Evolutionary conservation across 2,797 vertebrate genomes (phyloP).

Genomic region (Alfaro cultratus): DNA sequence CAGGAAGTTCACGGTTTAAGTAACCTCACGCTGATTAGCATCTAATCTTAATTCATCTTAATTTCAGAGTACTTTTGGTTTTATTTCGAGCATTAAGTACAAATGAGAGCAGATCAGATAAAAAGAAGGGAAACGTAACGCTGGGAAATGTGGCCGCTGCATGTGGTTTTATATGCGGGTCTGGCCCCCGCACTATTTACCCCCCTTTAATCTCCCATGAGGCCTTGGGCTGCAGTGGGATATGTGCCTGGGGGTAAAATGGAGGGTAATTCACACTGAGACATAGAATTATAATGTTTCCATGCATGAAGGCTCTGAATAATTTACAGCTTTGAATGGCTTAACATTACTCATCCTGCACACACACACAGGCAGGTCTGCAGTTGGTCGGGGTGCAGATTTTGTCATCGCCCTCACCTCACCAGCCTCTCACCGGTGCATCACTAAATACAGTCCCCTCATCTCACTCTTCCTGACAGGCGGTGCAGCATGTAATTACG

Average conservation of each 20-base stretch:
- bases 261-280: conserved; percentile 71
- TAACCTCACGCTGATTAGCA: conserved; percentile 10
- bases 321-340: conserved; percentile 74
- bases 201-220: conserved; percentile 68
- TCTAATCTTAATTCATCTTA: conserved; percentile 17
- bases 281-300: conserved; percentile 77
- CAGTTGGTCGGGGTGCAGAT: conserved; percentile 43
- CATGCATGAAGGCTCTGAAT: conserved; percentile 73
- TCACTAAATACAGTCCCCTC: conserved; percentile 73
- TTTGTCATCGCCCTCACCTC: conserved; percentile 59
- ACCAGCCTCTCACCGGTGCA: conserved; percentile 65
- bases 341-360: conserved; percentile 59
- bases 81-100: conserved; percentile 11
- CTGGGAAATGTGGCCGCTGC: conserved; percentile 44
- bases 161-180: conserved; percentile 48
- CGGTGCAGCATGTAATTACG: conserved; percentile 76
- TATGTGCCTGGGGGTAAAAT: conserved; percentile 65
- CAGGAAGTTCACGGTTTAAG: conserved; percentile 2
- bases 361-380: conserved; percentile 38
- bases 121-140: conserved; percentile 24
- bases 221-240: conserved; percentile 64
- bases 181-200: conserved; percentile 55
- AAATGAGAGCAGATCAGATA: conserved; percentile 20
- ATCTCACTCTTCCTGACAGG: conserved; percentile 69
- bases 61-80: conserved; percentile 15